These are phyloP conservation scores for Climacteris rufus DNA, from an alignment of 2,113 vertebrate species.

Conservation along the genomic window DNA sequence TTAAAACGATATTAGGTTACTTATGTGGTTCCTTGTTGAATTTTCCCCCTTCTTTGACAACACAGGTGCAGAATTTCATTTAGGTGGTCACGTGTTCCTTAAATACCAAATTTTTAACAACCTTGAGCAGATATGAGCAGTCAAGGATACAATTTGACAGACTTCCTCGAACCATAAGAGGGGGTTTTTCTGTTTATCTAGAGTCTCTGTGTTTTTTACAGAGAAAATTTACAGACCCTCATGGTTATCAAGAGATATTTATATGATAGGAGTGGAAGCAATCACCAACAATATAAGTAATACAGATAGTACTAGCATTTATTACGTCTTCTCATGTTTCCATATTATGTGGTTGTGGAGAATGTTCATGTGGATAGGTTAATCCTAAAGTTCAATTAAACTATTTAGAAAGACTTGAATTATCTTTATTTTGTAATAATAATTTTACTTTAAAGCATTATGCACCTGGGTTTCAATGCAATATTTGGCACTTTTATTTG, in stretches of 20 bases:
- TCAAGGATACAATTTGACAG: not conserved
- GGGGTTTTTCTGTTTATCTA: not conserved
- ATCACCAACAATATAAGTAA: not conserved
- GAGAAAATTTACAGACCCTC: not conserved
- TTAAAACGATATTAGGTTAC: not conserved
- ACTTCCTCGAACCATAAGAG: not conserved
- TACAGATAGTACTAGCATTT: not conserved
- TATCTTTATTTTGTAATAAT: not conserved
- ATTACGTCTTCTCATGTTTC: not conserved
- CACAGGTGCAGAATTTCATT: not conserved
- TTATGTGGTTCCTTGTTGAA: not conserved
- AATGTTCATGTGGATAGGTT: not conserved
- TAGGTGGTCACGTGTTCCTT: not conserved
- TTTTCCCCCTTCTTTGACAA: not conserved
- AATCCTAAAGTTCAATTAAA: not conserved
- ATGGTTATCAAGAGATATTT: not conserved
- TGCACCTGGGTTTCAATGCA: not conserved
- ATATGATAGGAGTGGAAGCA: not conserved
- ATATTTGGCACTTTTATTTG: not conserved
- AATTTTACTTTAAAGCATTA: not conserved
- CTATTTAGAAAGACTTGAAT: not conserved
- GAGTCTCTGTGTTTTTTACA: not conserved
- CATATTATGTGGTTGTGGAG: not conserved
- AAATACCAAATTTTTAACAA: not conserved
- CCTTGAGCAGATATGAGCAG: not conserved